These are phyloP conservation scores for Lophotriccus pileatus DNA, from an alignment of 2,797 vertebrate genomes.

Conservation along the genomic window DNA sequence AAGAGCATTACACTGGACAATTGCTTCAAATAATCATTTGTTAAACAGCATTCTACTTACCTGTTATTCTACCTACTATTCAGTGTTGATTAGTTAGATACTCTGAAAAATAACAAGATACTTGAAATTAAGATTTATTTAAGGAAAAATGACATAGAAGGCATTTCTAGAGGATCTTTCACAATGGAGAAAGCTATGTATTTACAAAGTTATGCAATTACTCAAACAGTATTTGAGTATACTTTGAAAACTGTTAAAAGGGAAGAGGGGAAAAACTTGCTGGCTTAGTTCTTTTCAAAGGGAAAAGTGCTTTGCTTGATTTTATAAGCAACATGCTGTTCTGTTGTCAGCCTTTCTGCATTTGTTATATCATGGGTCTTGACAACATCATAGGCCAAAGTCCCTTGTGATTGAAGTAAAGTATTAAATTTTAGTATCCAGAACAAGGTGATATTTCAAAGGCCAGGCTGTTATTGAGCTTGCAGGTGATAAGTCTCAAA, in stretches of 20 bases:
- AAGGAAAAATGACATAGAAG: not conserved
- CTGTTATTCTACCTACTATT: not conserved
- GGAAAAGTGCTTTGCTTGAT: slow-evolving; percentile 41
- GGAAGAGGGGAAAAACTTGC: not conserved
- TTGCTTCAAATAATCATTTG: not conserved
- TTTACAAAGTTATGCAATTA: not conserved
- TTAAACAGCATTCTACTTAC: not conserved
- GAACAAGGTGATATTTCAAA: slow-evolving; percentile 69
- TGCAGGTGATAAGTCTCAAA: slow-evolving; percentile 55
- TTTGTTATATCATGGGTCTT: slow-evolving; percentile 39
- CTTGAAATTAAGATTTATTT: not conserved
- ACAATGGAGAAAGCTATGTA: not conserved
- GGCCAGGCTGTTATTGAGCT: slow-evolving; percentile 43
- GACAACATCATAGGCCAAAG: slow-evolving; percentile 51
- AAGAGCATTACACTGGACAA: not conserved
- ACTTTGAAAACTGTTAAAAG: not conserved
- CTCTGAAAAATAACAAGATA: not conserved
- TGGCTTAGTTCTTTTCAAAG: slow-evolving; percentile 17
- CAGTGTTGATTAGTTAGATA: not conserved
- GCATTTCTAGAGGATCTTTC: not conserved
- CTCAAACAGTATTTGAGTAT: not conserved
- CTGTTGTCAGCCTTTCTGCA: slow-evolving; percentile 43
- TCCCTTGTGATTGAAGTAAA: slow-evolving; percentile 70
- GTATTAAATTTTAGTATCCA: slow-evolving; percentile 63
- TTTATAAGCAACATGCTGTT: slow-evolving; percentile 48